These are phyloP conservation scores for Ptychadena robeensis DNA, from an alignment of 2,797 vertebrate genomes.

Conservation along the genomic window DNA sequence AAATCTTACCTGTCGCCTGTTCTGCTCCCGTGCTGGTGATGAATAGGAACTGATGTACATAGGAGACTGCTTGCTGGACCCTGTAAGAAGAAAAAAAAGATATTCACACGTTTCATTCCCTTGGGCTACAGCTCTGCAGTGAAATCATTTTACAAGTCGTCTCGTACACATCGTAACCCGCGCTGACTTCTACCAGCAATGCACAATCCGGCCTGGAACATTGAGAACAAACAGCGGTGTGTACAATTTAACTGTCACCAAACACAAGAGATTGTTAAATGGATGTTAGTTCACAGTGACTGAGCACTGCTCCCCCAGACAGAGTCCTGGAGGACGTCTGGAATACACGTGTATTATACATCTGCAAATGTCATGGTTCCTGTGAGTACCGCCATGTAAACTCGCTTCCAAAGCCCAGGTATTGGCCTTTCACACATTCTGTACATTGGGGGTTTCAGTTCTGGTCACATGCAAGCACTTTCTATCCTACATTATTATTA, in stretches of 20 bases:
- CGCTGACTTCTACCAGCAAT: not conserved
- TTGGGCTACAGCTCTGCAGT: not conserved
- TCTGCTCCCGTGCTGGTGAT: slow-evolving; percentile 92
- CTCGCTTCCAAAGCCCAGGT: not conserved
- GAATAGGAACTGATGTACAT: slow-evolving; percentile 96
- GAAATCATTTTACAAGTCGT: not conserved
- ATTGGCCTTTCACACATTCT: not conserved
- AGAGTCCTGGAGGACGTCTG: not conserved
- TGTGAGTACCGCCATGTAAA: not conserved
- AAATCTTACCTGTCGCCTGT: slow-evolving; percentile 87
- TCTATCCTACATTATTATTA: no score
- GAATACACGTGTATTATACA: not conserved
- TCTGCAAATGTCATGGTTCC: not conserved
- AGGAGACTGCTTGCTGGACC: slow-evolving; percentile 91
- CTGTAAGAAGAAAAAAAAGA: slow-evolving; percentile 73
- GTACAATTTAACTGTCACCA: slow-evolving; percentile 38
- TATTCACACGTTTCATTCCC: slow-evolving; percentile 59
- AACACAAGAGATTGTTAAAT: not conserved
- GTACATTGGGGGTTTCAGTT: not conserved
- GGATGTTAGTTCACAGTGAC: slow-evolving; percentile 12
- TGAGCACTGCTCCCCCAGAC: not conserved
- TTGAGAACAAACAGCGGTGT: slow-evolving; percentile 7
- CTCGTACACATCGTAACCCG: not conserved
- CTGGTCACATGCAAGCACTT: not conserved
- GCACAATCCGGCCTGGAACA: not conserved